Evolutionary conservation across 2,888 invertebrate genomes (phyloP).

Genomic region (Stenotaenia linearis): DNA sequence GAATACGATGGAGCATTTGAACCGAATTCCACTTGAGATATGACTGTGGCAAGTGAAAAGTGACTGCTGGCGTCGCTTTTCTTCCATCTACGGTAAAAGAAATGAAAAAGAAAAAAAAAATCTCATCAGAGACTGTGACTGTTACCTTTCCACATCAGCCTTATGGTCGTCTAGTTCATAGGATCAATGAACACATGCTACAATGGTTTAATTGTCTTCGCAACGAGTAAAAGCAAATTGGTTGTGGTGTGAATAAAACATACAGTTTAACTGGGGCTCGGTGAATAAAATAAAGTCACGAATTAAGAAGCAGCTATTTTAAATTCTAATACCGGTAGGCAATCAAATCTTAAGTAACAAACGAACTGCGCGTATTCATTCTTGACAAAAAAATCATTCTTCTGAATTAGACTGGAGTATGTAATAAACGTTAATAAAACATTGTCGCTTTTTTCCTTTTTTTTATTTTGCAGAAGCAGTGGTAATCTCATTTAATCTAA

Average conservation of each 20-base stretch:
- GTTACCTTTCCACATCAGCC: background rate
- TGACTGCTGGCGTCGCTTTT: background rate
- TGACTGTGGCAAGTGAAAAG: background rate
- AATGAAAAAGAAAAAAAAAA: background rate
- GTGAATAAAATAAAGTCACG: background rate
- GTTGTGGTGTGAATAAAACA: background rate
- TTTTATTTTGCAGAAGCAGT: background rate
- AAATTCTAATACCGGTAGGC: too few relatives aligned
- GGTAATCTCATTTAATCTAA: background rate
- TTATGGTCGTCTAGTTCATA: background rate
- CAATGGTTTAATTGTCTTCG: background rate
- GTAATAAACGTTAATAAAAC: background rate
- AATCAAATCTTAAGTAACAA: too few relatives aligned
- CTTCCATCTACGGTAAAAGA: background rate
- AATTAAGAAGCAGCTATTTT: background rate
- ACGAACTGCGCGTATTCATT: too few relatives aligned
- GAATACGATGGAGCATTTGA: background rate
- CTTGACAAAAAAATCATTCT: background rate
- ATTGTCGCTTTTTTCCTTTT: background rate
- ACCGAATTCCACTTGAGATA: constrained; percentile 14
- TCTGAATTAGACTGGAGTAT: background rate
- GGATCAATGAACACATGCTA: background rate
- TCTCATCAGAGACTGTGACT: background rate
- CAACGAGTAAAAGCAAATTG: background rate
- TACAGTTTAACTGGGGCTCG: background rate